Evolutionary conservation across 1,140 invertebrate species (phyloP).

Genomic region (Pomacea maculata): DNA sequence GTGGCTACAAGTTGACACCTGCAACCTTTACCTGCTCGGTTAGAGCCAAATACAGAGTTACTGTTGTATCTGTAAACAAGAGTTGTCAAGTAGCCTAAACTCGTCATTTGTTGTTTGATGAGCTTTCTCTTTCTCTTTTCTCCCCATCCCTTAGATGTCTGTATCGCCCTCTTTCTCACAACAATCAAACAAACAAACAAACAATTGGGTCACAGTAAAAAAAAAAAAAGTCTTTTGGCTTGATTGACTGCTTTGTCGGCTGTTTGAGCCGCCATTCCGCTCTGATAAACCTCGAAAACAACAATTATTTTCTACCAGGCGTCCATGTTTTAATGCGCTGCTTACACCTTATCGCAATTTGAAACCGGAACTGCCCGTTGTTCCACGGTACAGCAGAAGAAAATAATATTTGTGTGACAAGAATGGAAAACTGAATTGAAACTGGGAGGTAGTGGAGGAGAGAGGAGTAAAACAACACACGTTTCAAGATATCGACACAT

Average conservation of each 20-base stretch:
- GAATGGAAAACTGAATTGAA: no score
- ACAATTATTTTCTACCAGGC: background rate
- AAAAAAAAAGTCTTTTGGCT: no score
- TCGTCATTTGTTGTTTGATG: background rate
- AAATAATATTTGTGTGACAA: background rate
- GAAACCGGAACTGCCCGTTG: background rate
- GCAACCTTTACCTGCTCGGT: no score
- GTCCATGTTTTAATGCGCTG: background rate
- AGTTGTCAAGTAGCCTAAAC: background rate
- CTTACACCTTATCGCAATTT: background rate
- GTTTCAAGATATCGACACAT: no score
- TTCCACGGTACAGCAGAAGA: background rate
- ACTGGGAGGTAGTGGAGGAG: no score
- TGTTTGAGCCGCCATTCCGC: no score
- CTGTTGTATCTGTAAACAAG: background rate
- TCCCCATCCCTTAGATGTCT: background rate
- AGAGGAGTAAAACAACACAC: no score
- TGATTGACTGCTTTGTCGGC: no score
- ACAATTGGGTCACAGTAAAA: background rate
- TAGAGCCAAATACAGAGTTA: no score
- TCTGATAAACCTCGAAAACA: background rate
- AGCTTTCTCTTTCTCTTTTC: background rate
- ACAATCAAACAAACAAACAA: background rate
- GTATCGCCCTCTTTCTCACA: no score
- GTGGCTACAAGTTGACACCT: background rate